Evolutionary conservation across 2,113 vertebrate genomes (phyloP), one percentile per base, ranked within the genome.

Genomic region (Oryzias curvinotus): DNA sequence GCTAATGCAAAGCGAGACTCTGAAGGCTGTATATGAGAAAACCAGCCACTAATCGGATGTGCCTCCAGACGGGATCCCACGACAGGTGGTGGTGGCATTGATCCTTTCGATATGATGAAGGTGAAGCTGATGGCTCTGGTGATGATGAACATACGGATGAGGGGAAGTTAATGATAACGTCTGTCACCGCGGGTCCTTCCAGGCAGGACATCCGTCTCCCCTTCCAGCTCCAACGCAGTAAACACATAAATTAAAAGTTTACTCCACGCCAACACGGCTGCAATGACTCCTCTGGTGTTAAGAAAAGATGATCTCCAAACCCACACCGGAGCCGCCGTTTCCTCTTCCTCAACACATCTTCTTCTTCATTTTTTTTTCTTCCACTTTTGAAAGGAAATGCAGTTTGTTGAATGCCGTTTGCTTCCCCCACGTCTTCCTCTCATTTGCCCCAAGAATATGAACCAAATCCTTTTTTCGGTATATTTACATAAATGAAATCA

Each of bases 401-500:
- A 68, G 30, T 18, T 2, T 52, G 13, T 55, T 13, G 6, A 25
- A 48, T 47, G 4, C 10, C 43, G 14, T 62, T 77, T 49, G 21
- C 21, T 23, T 23, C 21, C 21, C 21, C 21, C 21, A 23, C 21
- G 23, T 58, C 64, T 28, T 44, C 48, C 46, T 63, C 42, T 12
- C 18, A 45, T 7, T 48, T 65, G 36, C 3, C 13, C 7, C 41
- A 52, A 17, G 46, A 52, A 26, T 17, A 3, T 7, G 0, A 49
- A 56, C 15, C 21, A 1, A 7, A 1, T 2, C 25, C 17, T 30
- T 1, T 5, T 28, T 21, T 75, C 6, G 8, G 2, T 68, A 67
- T 82, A 73, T 75, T 87, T 68, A 71, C 56, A 61, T 41, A 46
- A 55, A 70, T 46, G 36, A 57, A 78, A 77, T 78, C 52, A 55